Percentiles rank a stretch among this genome's conserved stretches.
Evolutionary conservation across 2,797 vertebrate species (phyloP).

Genomic region (Enteromius viviparus): DNA sequence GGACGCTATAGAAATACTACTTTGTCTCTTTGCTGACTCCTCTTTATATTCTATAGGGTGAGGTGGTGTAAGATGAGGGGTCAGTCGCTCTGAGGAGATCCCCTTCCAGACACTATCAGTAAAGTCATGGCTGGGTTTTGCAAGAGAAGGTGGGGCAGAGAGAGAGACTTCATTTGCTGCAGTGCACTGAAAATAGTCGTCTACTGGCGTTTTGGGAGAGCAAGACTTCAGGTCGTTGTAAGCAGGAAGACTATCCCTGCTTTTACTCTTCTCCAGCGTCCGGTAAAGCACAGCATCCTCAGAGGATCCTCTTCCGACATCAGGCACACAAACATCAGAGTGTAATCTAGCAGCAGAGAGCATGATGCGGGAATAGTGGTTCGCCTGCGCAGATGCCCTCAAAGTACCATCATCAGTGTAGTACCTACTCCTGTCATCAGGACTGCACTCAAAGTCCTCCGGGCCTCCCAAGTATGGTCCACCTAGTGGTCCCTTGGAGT

Average conservation of each 20-base stretch:
- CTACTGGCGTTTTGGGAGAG: constrained; percentile 83
- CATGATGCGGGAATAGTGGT: constrained; percentile 86
- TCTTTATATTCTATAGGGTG: constrained; percentile 87
- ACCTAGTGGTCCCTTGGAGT: constrained; percentile 92
- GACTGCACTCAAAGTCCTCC: constrained; percentile 87
- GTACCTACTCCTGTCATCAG: constrained; percentile 88
- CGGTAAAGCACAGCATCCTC: constrained; percentile 79
- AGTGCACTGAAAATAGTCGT: constrained; percentile 95
- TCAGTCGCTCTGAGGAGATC: constrained; percentile 79
- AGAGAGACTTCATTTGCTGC: constrained; percentile 88
- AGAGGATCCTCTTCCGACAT: constrained; percentile 75
- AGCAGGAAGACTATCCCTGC: constrained; percentile 82
- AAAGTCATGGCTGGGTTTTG: constrained; percentile 87
- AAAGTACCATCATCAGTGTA: constrained; percentile 93
- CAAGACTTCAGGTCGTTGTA: constrained; percentile 82
- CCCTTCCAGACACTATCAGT: constrained; percentile 81
- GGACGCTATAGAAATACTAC: constrained; percentile 75
- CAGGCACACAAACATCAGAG: constrained; percentile 85
- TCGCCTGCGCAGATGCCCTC: constrained; percentile 82
- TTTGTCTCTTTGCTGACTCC: constrained; percentile 84
- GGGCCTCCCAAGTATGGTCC: constrained; percentile 84
- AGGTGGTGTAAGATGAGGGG: constrained; percentile 78
- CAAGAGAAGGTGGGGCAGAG: constrained; percentile 83
- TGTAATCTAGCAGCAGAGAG: constrained; percentile 80
- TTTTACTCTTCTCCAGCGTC: constrained; percentile 87